Base-by-base conservation (phyloP, 2,113 vertebrate genomes). In the Lonchura striata region DNA sequence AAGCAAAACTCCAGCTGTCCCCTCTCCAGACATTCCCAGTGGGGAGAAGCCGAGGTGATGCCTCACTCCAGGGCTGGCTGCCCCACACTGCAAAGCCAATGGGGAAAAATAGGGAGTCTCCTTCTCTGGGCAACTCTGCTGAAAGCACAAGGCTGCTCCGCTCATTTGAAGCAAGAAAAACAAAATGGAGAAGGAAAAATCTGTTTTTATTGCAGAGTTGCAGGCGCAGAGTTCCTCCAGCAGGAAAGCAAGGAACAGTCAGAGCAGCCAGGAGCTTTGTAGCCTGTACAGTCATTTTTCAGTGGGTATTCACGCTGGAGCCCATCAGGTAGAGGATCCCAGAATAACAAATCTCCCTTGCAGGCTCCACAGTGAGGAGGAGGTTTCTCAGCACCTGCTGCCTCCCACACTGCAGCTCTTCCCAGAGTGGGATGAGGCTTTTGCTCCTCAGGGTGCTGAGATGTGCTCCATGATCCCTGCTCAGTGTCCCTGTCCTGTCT, bases 351-450 rank as follows among this genome's bases (percentile, higher is more conserved):
- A 64, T 64, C 82, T 83, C 89, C 49, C 91, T 82, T 93, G 89
- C 91, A 96, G 53, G 23, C 84, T 89, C 50, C 81, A 49, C 5
- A 18, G 74, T 76, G 91, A 95, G 86, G 86, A 92, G 93, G 93
- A 91, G 93, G 89, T 92, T 95, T 95, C 93, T 87, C 86, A 94
- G 95, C 86, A 91, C 84, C 93, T 92, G n/a, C 28, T 89, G 87
- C 91, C 90, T 96, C 95, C 95, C 86, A 95, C 94, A 41, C 66
- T 86, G 68, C 0, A 0, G 56, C 87, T 91, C 85, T 90, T 94
- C 87, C 87, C 33, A 6, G 57, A 72, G 66, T 9, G 77, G 95
- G 82, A 85, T 1, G 12, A 61, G 82, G 70, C 44, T 90, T 93
- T 59, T 52, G 44, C 87, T 94, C 66, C 12, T 72, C 75, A 13